These are phyloP conservation scores for Apamea anceps DNA, from an alignment of 2,888 invertebrate species.

Conservation along the genomic window DNA sequence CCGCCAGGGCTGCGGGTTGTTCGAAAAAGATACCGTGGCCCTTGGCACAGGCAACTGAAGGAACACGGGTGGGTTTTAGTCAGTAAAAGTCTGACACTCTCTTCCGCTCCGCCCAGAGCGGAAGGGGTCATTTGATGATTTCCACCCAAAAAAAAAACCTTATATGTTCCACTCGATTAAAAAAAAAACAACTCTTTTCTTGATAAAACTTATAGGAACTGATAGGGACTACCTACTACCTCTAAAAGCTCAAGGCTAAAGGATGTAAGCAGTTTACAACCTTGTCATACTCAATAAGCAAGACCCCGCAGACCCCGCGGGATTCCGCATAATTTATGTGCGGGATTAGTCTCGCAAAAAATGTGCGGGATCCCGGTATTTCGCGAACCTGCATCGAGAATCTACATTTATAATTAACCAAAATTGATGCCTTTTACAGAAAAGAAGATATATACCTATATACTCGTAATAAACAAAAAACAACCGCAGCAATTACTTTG, in stretches of 20 bases:
- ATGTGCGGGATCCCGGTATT: background rate
- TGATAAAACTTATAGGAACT: too few species aligned
- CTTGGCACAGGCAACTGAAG: too few species aligned
- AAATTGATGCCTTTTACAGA: background rate
- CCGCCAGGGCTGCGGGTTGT: too few species aligned
- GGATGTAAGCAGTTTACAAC: background rate
- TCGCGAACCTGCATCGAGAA: background rate
- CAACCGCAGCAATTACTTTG: background rate
- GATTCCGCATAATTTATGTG: background rate
- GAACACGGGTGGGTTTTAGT: too few species aligned
- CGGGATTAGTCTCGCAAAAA: background rate
- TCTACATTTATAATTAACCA: background rate
- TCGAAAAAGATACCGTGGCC: too few species aligned
- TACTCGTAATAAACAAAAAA: background rate
- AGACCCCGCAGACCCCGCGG: background rate
- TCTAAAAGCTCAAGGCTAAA: background rate
- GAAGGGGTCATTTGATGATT: too few species aligned
- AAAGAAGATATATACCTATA: background rate
- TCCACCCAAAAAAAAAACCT: too few species aligned
- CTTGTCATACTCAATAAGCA: background rate
- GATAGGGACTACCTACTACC: background rate
- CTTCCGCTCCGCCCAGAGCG: too few species aligned
- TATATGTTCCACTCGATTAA: background rate
- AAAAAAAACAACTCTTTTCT: background rate
- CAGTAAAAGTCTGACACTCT: too few species aligned